Evolutionary conservation across 2,888 invertebrate genomes (phyloP).

Genomic region (Cephus sareptanus): DNA sequence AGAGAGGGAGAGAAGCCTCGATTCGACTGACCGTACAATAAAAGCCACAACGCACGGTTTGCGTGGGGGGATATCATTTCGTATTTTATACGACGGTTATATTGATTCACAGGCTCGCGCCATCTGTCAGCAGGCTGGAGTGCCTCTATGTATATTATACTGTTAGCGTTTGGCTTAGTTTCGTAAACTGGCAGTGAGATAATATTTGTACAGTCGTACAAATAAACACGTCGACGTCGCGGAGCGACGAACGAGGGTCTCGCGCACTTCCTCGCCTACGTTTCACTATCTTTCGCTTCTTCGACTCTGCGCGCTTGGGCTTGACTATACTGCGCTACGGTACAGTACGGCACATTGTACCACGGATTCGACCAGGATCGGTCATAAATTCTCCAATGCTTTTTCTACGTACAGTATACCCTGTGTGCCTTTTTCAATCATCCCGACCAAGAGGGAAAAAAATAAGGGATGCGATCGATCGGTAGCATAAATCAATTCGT

Average conservation of each 20-base stretch:
- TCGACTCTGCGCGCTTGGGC: no score
- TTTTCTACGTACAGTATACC: no score
- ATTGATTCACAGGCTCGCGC: constrained; percentile 53
- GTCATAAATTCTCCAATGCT: no score
- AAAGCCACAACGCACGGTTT: background rate
- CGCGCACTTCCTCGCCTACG: background rate
- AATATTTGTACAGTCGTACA: constrained; percentile 46
- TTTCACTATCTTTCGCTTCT: background rate
- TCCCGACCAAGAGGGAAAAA: no score
- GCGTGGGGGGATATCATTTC: background rate
- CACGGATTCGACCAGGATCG: no score
- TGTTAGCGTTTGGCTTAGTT: constrained; percentile 38
- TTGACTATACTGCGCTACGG: no score
- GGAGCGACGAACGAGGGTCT: constrained; percentile 3
- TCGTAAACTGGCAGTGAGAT: constrained; percentile 43
- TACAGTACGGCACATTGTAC: no score
- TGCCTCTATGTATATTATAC: constrained; percentile 14
- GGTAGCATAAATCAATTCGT: no score
- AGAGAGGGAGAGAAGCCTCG: no score
- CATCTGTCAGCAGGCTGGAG: constrained; percentile 48
- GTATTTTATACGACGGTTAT: constrained; percentile 27
- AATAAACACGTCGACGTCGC: constrained; percentile 38
- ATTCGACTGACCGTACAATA: background rate
- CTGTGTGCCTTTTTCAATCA: no score
- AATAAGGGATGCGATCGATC: no score